Evolutionary conservation across 2,797 vertebrate species (phyloP), one percentile per base, ranked within the genome.

Genomic region (Gobionotothen gibberifrons): DNA sequence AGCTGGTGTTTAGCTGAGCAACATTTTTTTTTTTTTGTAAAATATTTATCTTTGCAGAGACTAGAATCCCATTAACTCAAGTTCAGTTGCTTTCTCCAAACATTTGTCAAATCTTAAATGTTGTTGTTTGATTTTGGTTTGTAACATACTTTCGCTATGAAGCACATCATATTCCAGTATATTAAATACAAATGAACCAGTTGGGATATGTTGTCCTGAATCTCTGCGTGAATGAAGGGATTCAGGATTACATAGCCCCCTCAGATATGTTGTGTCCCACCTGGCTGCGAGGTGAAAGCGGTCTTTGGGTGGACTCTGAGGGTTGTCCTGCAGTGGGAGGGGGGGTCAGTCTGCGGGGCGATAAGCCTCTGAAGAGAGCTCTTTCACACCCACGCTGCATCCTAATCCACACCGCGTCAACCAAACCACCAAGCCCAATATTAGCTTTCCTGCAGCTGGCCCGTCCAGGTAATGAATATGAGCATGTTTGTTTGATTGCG

Each of bases 381-480:
- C 87, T 91, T 91, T 93, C 87, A 91, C 83, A 82, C 83, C 67
- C 44, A 56, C 15, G 0, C 78, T 53, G 69, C 74, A 71, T 46
- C 64, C 76, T 89, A 93, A 92, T 92, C 87, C 79, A 56, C 53
- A 61, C 76, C 48, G 53, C 82, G 40, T 67, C 82, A 76, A 68
- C 83, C 82, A 82, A 87, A 83, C 72, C 86, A 91, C 78, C 89
- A 81, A 85, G 55, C 67, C 81, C 76, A 91, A 88, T 90, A 93
- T 93, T 89, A 92, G 87, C 87, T 87, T 90, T 92, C 76, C 87
- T 90, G 84, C 78, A 85, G 86, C 74, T 79, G 85, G 59, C 55
- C 14, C 1, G 57, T 58, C 10, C 60, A 40, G 65, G 78, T 69
- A 73, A 84, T 76, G 65, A 87, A 87, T 66, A 76, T 83, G 81